phyloP scores from a whole-genome alignment of 1,140 invertebrate species.

The Coenobita brevimanus region DNA sequence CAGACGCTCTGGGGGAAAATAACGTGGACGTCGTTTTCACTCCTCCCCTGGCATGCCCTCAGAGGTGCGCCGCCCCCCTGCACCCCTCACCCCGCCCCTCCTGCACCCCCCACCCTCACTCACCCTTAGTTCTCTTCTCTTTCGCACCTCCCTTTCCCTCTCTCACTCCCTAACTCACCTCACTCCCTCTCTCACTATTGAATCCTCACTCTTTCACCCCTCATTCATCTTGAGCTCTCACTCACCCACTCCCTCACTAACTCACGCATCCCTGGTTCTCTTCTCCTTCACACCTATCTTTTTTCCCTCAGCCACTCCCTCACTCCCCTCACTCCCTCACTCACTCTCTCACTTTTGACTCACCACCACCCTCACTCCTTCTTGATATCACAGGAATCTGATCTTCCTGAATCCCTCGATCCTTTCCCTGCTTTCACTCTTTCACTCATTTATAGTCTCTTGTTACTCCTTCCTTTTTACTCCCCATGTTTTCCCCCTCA shows the following conservation, averaged over 20 bases:
- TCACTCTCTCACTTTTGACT: neutral
- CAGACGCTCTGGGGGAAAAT: constrained; percentile 54
- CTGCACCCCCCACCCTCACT: too few relatives aligned
- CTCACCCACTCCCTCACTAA: too few relatives aligned
- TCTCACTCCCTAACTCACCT: constrained; percentile 22
- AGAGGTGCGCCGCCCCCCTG: too few relatives aligned
- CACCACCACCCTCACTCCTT: too few relatives aligned
- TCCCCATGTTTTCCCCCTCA: neutral
- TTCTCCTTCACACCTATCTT: neutral
- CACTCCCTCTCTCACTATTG: constrained; percentile 6
- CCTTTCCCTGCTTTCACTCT: neutral
- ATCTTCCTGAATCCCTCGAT: neutral
- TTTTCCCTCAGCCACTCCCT: neutral
- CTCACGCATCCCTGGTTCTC: too few relatives aligned
- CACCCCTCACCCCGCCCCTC: too few relatives aligned
- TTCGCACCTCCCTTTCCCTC: constrained; percentile 13
- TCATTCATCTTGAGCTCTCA: too few relatives aligned
- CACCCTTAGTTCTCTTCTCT: too few relatives aligned
- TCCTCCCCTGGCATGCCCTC: too few relatives aligned
- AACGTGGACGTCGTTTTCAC: constrained; percentile 47
- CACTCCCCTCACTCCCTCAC: neutral
- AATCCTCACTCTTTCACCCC: too few relatives aligned
- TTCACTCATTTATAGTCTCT: too few relatives aligned
- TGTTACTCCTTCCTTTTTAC: neutral
- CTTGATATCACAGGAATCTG: too few relatives aligned